Evolutionary conservation across 2,888 invertebrate species (phyloP).

Genomic region (Miltochrista miniata): DNA sequence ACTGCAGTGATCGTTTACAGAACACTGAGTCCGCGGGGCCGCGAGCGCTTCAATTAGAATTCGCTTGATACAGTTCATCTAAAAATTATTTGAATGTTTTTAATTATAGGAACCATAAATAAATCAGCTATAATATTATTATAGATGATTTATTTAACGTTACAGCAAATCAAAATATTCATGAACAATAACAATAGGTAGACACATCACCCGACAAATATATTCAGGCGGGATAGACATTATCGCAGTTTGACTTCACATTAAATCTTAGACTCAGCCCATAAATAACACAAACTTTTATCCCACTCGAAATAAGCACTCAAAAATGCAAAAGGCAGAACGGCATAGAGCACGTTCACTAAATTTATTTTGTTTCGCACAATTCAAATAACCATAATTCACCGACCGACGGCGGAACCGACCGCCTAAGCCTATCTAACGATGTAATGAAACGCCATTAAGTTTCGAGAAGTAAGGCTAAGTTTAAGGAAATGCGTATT

Average conservation of each 20-base stretch:
- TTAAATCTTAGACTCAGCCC: conserved; percentile 79
- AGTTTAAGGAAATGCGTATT: conserved; percentile 66
- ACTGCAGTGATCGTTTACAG: too few species aligned
- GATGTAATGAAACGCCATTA: conserved; percentile 82
- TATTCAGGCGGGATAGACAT: conserved; percentile 73
- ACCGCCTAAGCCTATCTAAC: conserved; percentile 78
- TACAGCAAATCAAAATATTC: not conserved
- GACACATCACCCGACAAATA: conserved; percentile 58
- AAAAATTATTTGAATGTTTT: too few species aligned
- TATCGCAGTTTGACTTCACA: conserved; percentile 83
- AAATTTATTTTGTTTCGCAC: conserved; percentile 84
- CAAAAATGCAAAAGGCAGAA: conserved; percentile 84
- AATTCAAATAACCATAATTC: conserved; percentile 84
- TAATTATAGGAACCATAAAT: too few species aligned
- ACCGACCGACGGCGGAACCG: conserved; percentile 60
- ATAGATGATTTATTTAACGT: not conserved
- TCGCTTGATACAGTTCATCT: too few species aligned
- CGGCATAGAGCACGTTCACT: conserved; percentile 81
- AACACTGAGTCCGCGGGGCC: too few species aligned
- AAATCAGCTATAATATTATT: not conserved
- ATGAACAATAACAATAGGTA: conserved; percentile 34
- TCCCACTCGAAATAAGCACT: conserved; percentile 83
- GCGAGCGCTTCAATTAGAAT: too few species aligned
- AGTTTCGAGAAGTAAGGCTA: conserved; percentile 70
- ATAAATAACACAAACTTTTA: conserved; percentile 83